A percentile compares a stretch with the other conserved stretches of the same genome.
Conservation (phyloP, 92 coral and sea anemone species). For the Galaxea fascicularis region DNA sequence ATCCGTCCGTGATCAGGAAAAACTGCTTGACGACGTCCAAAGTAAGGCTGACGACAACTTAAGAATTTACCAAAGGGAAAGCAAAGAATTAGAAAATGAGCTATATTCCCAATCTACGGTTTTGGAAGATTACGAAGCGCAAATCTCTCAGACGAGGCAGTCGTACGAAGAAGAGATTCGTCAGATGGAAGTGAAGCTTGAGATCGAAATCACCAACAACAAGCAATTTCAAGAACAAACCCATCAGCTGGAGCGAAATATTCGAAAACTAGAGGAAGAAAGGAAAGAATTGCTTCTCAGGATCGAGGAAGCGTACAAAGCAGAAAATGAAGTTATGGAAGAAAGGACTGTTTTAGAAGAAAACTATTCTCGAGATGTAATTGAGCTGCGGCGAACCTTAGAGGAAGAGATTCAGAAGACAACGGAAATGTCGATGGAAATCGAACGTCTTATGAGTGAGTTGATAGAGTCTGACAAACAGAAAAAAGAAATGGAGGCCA, state of each 20-base stretch:
- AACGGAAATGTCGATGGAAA: conserved; percentile 70
- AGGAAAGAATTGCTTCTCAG: conserved; percentile 79
- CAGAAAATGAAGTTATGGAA: conserved; percentile 69
- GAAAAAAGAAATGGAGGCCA: conserved; percentile 65
- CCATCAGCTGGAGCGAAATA: conserved; percentile 47
- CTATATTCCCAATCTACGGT: conserved; percentile 54
- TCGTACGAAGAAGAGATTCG: conserved; percentile 72
- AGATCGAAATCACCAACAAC: conserved; percentile 64
- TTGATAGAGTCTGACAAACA: conserved; percentile 69
- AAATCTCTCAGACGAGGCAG: conserved; percentile 61
- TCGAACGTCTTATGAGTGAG: conserved; percentile 75
- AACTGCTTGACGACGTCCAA: conserved; percentile 60
- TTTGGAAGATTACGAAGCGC: conserved; percentile 66
- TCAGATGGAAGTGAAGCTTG: conserved; percentile 66
- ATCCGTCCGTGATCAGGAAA: conserved; percentile 66
- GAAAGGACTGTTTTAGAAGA: conserved; percentile 70
- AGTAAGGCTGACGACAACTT: conserved; percentile 67
- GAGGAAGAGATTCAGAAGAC: conserved; percentile 76
- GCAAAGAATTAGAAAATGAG: conserved; percentile 67
- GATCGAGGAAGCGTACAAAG: conserved; percentile 75
- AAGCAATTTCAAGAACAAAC: conserved; percentile 69
- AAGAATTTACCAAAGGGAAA: conserved; percentile 60
- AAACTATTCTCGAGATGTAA: conserved; percentile 68
- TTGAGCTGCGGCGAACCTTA: conserved; percentile 59
- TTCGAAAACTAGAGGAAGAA: conserved; percentile 76